Percentiles rank a stretch among this genome's conserved stretches.
These are phyloP conservation scores for Aplidium turbinatum DNA, from an alignment of 23 tunicate genomes.

Conservation along the genomic window DNA sequence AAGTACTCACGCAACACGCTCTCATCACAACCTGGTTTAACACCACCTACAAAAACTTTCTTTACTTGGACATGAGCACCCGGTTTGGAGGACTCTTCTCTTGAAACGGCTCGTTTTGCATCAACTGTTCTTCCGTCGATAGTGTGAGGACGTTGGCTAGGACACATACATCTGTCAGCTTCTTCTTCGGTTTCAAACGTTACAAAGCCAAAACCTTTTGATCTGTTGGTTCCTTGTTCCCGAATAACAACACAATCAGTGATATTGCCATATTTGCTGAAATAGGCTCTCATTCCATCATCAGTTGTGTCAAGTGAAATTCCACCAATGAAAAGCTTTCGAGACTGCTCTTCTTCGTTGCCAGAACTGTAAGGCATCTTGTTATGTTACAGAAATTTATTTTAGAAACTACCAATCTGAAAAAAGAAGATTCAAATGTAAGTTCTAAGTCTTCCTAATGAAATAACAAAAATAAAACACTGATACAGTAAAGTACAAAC, in stretches of 20 bases:
- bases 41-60: constrained; percentile 79
- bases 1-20: constrained; percentile 51
- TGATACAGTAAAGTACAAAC: too few species aligned
- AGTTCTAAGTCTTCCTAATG: too few species aligned
- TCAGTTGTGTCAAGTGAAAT: constrained; percentile 69
- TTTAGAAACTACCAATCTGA: neutral
- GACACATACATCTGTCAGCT: constrained; percentile 85
- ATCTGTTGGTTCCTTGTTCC: constrained; percentile 44
- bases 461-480: too few species aligned
- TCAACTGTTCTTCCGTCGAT: constrained; percentile 65
- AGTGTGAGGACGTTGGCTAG: constrained; percentile 58
- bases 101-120: constrained; percentile 84
- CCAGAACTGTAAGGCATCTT: constrained; percentile 63
- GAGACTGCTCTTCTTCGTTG: constrained; percentile 72
- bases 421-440: too few species aligned
- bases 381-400: neutral
- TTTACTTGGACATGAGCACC: constrained; percentile 85
- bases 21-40: constrained; percentile 53
- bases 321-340: constrained; percentile 82
- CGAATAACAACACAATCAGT: constrained; percentile 73
- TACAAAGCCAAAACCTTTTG: constrained; percentile 89
- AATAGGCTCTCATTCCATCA: constrained; percentile 53
- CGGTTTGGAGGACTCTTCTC: constrained; percentile 83
- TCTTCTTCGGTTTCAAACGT: constrained; percentile 72
- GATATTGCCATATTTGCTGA: constrained; percentile 59